Conservation (phyloP, 1,140 invertebrate species). For the Semibalanus balanoides region DNA sequence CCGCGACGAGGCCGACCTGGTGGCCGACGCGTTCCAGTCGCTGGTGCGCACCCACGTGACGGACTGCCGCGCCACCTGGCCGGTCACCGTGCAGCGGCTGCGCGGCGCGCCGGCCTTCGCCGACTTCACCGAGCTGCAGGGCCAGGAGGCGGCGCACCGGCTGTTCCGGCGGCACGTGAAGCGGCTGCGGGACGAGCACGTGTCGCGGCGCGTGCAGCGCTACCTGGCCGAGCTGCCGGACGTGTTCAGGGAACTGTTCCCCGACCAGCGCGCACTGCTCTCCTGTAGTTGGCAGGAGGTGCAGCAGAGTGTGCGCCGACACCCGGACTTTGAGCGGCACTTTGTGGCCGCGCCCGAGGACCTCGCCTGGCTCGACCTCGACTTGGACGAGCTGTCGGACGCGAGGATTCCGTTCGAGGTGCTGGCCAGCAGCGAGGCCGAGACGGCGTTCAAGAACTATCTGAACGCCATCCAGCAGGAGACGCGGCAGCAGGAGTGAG, state of each 20-base stretch:
- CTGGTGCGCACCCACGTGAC: slow-evolving; percentile 36
- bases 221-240: slow-evolving; percentile 67
- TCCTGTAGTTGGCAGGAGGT: slow-evolving; percentile 72
- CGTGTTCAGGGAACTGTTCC: slow-evolving; percentile 64
- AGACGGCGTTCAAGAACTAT: slow-evolving; percentile 80
- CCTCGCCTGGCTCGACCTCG: slow-evolving; percentile 44
- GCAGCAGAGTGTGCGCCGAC: slow-evolving; percentile 62
- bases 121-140: slow-evolving; percentile 73
- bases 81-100: slow-evolving; percentile 67
- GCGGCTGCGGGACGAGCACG: slow-evolving; percentile 69
- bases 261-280: slow-evolving; percentile 54
- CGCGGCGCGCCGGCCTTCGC: slow-evolving; percentile 73
- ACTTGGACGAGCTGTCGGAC: slow-evolving; percentile 24
- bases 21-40: slow-evolving; percentile 66
- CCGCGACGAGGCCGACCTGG: slow-evolving; percentile 74
- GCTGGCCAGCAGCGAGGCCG: slow-evolving; percentile 74
- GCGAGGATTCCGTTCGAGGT: slow-evolving; percentile 77
- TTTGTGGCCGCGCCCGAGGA: slow-evolving; percentile 71
- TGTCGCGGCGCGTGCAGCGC: slow-evolving; percentile 59
- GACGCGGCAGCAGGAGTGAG: neutral
- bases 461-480: slow-evolving; percentile 62
- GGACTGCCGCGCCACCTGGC: slow-evolving; percentile 75
- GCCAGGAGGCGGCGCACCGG: slow-evolving; percentile 63
- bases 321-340: slow-evolving; percentile 77
- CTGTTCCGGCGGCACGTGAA: slow-evolving; percentile 68